Evolutionary conservation across 2,797 vertebrate species (phyloP).

Genomic region (Sphenodon punctatus): DNA sequence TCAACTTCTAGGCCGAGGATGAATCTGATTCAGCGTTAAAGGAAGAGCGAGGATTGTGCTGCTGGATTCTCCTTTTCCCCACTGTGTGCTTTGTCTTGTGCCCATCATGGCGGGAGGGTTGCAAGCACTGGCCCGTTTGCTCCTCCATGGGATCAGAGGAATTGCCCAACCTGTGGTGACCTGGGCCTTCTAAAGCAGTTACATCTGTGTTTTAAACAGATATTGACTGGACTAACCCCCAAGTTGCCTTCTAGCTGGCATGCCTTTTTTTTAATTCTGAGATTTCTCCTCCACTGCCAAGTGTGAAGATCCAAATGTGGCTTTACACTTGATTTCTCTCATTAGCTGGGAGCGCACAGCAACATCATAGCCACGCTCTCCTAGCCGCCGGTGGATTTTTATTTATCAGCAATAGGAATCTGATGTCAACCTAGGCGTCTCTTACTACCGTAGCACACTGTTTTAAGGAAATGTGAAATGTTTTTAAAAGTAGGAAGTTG

Average conservation of each 20-base stretch:
- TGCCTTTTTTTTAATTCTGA: constrained; percentile 34
- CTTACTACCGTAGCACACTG: constrained; percentile 48
- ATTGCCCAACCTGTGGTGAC: too few species aligned
- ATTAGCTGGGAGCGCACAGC: too few species aligned
- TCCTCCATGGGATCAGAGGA: too few species aligned
- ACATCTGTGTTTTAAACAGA: constrained; percentile 21
- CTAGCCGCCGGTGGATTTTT: background rate
- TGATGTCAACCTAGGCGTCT: constrained; percentile 45
- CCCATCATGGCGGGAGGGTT: background rate
- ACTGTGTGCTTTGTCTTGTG: background rate
- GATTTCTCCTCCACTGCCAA: background rate
- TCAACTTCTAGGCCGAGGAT: background rate
- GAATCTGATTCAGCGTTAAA: fast-evolving
- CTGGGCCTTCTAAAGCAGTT: background rate
- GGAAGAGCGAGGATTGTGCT: background rate
- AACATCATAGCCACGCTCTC: background rate
- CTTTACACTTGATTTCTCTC: background rate
- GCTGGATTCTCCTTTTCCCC: too few species aligned
- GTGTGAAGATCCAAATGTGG: background rate
- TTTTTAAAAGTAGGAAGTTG: background rate
- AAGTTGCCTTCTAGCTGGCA: constrained; percentile 41
- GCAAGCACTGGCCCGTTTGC: background rate
- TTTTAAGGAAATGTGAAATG: constrained; percentile 24
- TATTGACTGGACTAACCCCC: background rate
- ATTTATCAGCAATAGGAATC: constrained; percentile 50